phyloP scores from a whole-genome alignment of 2,797 vertebrate species.

The Aeoliscus strigatus region DNA sequence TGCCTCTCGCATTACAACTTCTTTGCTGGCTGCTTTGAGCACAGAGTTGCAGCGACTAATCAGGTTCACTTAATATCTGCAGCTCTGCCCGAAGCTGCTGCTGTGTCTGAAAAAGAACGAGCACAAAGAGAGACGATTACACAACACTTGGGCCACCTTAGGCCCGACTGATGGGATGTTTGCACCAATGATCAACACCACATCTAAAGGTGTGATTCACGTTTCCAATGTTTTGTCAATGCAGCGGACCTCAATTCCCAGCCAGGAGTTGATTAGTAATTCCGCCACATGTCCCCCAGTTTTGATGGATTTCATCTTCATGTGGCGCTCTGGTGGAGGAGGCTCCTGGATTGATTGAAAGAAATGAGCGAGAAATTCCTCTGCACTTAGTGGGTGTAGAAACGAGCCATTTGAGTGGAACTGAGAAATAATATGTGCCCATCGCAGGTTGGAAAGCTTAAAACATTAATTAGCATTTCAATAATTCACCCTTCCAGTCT shows the following conservation, averaged over 20 bases:
- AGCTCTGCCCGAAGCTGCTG: conserved; percentile 12
- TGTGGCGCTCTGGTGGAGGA: conserved; percentile 41
- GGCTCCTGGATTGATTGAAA: conserved; percentile 54
- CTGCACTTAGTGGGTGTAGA: conserved; percentile 41
- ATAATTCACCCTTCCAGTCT: conserved; percentile 67
- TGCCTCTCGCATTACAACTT: conserved; percentile 42
- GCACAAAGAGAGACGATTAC: conserved; percentile 11
- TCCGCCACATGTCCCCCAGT: conserved; percentile 56
- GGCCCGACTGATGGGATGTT: background rate
- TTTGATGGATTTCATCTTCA: conserved; percentile 64
- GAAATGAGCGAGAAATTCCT: conserved; percentile 53
- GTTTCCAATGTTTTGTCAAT: conserved; percentile 38
- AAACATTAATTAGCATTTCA: conserved; percentile 75
- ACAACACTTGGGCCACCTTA: background rate
- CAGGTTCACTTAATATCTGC: conserved; percentile 32
- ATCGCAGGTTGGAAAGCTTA: conserved; percentile 63
- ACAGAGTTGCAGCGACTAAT: conserved; percentile 39
- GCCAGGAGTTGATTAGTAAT: conserved; percentile 54
- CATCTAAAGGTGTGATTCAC: conserved; percentile 25
- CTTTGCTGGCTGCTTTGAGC: conserved; percentile 43
- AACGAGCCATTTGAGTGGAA: conserved; percentile 47
- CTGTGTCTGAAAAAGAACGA: conserved; percentile 8
- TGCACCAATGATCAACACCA: background rate
- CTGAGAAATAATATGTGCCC: conserved; percentile 55
- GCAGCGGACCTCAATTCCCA: conserved; percentile 40